A percentile compares a stretch with the other conserved stretches of the same genome.
These are phyloP conservation scores for Zaprionus inermis DNA, from an alignment of 1,140 invertebrate genomes.

Conservation along the genomic window DNA sequence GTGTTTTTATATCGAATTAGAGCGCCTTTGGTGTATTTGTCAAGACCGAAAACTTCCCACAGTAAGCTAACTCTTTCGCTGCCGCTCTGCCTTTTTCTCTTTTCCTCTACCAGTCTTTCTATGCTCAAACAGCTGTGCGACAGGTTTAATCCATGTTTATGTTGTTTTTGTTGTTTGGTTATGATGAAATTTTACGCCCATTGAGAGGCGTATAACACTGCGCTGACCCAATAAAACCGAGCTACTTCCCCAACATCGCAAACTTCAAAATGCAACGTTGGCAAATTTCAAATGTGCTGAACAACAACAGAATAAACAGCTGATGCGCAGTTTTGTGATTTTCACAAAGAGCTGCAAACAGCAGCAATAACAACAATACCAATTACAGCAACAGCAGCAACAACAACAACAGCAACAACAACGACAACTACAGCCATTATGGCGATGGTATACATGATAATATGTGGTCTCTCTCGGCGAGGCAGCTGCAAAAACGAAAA, in stretches of 20 bases:
- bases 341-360: constrained; percentile 67
- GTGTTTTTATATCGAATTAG: constrained; percentile 71
- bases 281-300: constrained; percentile 48
- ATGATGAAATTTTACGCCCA: constrained; percentile 46
- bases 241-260: constrained; percentile 7
- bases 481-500: constrained; percentile 76
- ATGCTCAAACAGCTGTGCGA: constrained; percentile 42
- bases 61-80: constrained; percentile 11
- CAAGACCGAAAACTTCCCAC: constrained; percentile 67
- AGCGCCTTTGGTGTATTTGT: constrained; percentile 57
- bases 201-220: constrained; percentile 16
- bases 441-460: constrained; percentile 34
- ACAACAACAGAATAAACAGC: constrained; percentile 60
- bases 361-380: constrained; percentile 39
- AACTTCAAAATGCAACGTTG: constrained; percentile 54
- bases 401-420: constrained; percentile 20
- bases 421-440: constrained; percentile 23
- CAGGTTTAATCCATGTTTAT: constrained; percentile 33
- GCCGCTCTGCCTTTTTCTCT: not conserved
- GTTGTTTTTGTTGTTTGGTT: constrained; percentile 24
- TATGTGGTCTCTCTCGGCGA: constrained; percentile 9
- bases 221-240: constrained; percentile 68
- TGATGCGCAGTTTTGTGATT: constrained; percentile 71
- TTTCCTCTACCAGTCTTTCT: constrained; percentile 4
- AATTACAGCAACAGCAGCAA: constrained; percentile 35